Percentiles rank a stretch among this genome's conserved stretches.
Conservation (phyloP, 2,113 vertebrate species). For the Phrynocephalus versicolor region DNA sequence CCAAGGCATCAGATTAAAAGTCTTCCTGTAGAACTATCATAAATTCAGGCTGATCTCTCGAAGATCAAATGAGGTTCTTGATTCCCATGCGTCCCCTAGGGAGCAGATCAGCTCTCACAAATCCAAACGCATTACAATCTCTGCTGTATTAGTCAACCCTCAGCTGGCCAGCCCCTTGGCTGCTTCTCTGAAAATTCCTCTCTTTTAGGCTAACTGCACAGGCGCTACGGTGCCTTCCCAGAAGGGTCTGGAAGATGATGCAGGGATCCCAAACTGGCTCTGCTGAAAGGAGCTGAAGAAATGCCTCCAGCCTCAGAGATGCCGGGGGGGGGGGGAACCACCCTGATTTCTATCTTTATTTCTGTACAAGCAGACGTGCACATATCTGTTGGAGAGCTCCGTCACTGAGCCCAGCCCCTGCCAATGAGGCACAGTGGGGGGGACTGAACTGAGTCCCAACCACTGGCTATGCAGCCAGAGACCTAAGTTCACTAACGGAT, state of each 20-base stretch:
- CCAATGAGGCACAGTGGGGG: too few species aligned
- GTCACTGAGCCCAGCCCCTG: too few species aligned
- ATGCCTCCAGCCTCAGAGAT: not conserved
- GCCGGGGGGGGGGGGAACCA: not conserved
- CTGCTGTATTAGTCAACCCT: not conserved
- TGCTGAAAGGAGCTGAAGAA: not conserved
- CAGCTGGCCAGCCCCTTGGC: not conserved
- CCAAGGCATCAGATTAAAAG: constrained; percentile 24
- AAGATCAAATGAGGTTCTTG: constrained; percentile 14
- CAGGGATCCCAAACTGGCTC: not conserved
- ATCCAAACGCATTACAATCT: not conserved
- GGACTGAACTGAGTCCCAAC: too few species aligned
- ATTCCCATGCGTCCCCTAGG: not conserved
- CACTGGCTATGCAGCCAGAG: too few species aligned
- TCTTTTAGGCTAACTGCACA: not conserved
- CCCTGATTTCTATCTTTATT: not conserved
- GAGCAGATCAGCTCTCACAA: not conserved
- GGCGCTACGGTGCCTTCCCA: not conserved
- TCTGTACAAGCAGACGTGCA: not conserved
- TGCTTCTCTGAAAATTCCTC: not conserved
- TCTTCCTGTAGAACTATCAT: not conserved
- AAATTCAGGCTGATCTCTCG: constrained; percentile 21
- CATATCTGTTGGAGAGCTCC: not conserved
- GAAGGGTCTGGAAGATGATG: not conserved
- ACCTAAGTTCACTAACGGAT: not conserved